A percentile compares a stretch with the other conserved stretches of the same genome.
These are phyloP conservation scores for Drosophila seguyi DNA, from an alignment of 1,140 invertebrate genomes.

Conservation along the genomic window DNA sequence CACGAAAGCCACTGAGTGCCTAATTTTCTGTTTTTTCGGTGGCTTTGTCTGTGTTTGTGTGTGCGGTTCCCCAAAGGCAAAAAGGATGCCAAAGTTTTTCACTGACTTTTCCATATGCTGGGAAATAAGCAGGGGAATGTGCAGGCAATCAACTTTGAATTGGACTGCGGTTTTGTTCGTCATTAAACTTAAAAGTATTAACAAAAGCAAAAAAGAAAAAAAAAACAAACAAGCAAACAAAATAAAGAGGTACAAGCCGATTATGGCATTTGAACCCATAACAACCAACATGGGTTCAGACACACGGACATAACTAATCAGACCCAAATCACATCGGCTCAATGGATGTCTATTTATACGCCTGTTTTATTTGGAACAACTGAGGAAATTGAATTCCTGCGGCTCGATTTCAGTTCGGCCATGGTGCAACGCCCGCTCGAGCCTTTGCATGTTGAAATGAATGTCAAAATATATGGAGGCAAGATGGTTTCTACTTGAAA, in stretches of 20 bases:
- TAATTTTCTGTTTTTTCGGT: conserved; percentile 8
- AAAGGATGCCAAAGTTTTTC: conserved; percentile 24
- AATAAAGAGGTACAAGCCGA: conserved; percentile 15
- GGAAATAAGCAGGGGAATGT: conserved; percentile 32
- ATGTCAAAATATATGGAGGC: conserved; percentile 40
- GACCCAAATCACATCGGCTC: conserved; percentile 41
- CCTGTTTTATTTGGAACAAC: conserved; percentile 18
- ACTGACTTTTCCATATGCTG: conserved; percentile 25
- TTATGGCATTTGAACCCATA: conserved; percentile 17
- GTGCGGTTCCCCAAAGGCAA: conserved; percentile 4
- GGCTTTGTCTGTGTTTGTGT: conserved; percentile 32
- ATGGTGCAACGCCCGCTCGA: conserved; percentile 17
- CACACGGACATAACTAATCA: conserved; percentile 26
- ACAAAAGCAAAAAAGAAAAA: neutral
- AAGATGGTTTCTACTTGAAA: conserved; percentile 39
- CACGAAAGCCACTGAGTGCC: conserved; percentile 51
- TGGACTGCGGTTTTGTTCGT: conserved; percentile 20
- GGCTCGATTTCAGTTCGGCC: conserved; percentile 26
- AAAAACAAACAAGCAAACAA: no score
- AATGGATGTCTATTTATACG: conserved; percentile 30
- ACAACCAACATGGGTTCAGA: conserved; percentile 17
- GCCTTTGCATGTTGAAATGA: conserved; percentile 33
- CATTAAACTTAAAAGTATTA: conserved; percentile 19
- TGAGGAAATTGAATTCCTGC: conserved; percentile 56
- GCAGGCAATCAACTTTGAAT: conserved; percentile 33